Evolutionary conservation across 2,797 vertebrate species (phyloP).

Genomic region (Manis crassicaudata): DNA sequence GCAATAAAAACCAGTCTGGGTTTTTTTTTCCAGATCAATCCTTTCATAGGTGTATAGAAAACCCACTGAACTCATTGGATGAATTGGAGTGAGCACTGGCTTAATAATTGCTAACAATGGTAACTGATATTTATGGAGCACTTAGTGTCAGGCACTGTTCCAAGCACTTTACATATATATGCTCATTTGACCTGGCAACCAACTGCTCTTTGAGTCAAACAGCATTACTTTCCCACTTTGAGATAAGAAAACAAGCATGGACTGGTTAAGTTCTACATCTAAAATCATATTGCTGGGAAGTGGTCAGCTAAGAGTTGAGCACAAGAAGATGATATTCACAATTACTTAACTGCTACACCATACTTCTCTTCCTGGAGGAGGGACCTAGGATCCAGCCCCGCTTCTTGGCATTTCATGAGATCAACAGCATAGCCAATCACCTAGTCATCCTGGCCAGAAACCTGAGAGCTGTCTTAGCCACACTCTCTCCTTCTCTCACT

Average conservation of each 20-base stretch:
- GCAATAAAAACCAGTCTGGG: not conserved
- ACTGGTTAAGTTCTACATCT: not conserved
- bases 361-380: not conserved
- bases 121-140: not conserved
- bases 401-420: not conserved
- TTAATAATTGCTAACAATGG: not conserved
- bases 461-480: slow-evolving; percentile 23
- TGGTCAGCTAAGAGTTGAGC: not conserved
- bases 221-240: not conserved
- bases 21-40: not conserved
- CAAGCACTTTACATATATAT: not conserved
- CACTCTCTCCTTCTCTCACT: not conserved
- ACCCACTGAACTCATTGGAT: not conserved
- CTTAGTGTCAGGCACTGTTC: not conserved
- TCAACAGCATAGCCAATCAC: not conserved
- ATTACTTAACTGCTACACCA: not conserved
- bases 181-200: not conserved
- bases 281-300: not conserved
- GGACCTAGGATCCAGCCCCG: not conserved
- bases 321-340: not conserved
- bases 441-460: not conserved
- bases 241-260: not conserved
- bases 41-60: not conserved
- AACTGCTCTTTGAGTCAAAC: not conserved
- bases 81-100: not conserved